A percentile compares a stretch with the other conserved stretches of the same genome.
Evolutionary conservation across 2,797 vertebrate genomes (phyloP).

Genomic region (Poliocrania exsul): DNA sequence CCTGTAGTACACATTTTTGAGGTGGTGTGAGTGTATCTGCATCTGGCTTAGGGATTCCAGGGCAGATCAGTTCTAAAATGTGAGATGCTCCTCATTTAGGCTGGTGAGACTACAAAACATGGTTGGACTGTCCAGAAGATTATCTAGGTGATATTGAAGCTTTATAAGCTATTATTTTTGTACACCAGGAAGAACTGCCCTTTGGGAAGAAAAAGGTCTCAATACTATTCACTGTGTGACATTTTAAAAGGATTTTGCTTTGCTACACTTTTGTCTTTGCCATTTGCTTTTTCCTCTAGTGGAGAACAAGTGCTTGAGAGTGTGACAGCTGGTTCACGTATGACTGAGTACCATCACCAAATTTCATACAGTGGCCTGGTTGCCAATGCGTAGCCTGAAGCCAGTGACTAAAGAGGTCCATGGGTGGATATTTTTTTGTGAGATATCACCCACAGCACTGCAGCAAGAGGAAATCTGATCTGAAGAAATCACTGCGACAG

Average conservation of each 20-base stretch:
- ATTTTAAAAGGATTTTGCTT: not conserved
- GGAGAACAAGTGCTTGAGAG: not conserved
- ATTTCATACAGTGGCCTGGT: not conserved
- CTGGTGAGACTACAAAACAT: not conserved
- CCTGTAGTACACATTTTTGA: not conserved
- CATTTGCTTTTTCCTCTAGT: not conserved
- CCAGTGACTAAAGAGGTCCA: not conserved
- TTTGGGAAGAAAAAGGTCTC: not conserved
- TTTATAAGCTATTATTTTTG: not conserved
- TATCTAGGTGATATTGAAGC: not conserved
- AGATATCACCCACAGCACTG: not conserved
- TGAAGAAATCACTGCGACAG: not conserved
- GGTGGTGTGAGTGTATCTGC: not conserved
- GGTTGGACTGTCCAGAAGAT: not conserved
- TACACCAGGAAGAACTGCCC: not conserved
- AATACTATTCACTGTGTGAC: accelerated
- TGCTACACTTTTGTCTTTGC: not conserved
- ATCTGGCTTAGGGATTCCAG: not conserved
- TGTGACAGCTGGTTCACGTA: not conserved
- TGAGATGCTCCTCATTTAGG: not conserved
- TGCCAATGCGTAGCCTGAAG: not conserved
- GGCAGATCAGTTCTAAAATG: not conserved
- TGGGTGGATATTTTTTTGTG: not conserved
- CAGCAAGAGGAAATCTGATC: not conserved
- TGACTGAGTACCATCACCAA: not conserved